Base-by-base conservation (phyloP, 2,113 vertebrate genomes). In the Chaetodon auriga region DNA sequence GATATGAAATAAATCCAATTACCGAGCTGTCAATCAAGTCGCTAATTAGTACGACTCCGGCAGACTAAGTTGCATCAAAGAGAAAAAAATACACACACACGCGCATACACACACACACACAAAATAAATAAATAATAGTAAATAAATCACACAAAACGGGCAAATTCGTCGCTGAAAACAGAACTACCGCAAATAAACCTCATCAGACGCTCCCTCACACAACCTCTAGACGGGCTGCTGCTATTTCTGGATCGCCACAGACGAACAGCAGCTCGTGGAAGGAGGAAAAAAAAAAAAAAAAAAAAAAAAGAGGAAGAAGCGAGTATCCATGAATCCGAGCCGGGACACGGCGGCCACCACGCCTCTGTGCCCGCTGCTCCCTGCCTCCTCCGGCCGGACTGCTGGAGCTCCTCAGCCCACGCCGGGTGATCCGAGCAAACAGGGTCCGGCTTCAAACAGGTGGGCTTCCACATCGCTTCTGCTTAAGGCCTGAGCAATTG, bases 1-100 rank as follows among this genome's bases (percentile, higher is more conserved):
- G 89, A 90, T 92, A 93, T 91, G 81, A 93, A 93, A 92, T 89
- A 90, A 93, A 93, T 93, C 92, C 89, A 93, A 91, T 93, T 90
- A 92, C 81, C 0, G 69, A 86, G 84, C 86, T 92, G 92, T 93
- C 92, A 92, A 83, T 93, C 92, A 93, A 61, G 60, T 30, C 21
- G 51, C 84, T 92, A 91, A 92, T 93, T 88, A 93, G 90, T 84
- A 51, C 62, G 76, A 82, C 84, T 89, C 82, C 45, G 54, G 80
- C 89, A 86, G 85, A 88, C 80, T 83, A 73, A 86, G 81, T 72
- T 75, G 72, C 83, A 89, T 88, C 85, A 88, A 80, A 70, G 83
- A 74, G 80, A 65, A 25, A 88, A 83, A 72, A 9, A 65, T 0
- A 46, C 16, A 49, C 13, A 77, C 30, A 74, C 21, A 75, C 30